Evolutionary conservation across 2,113 vertebrate genomes (phyloP).

Genomic region (Aviceda subcristata): DNA sequence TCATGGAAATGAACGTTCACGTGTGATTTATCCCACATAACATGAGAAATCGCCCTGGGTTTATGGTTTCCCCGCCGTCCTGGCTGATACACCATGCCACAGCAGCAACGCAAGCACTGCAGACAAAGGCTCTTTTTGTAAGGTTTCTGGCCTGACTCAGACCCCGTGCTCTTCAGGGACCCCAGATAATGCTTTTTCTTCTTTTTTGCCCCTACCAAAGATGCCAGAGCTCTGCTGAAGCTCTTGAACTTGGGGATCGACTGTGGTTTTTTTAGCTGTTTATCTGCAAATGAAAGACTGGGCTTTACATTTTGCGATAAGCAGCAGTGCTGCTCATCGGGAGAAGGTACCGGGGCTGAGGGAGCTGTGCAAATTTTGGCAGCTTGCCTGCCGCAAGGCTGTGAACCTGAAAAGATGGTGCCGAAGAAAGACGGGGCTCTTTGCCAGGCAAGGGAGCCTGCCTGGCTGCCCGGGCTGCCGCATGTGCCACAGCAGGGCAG

Average conservation of each 20-base stretch:
- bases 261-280: neutral
- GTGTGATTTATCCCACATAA: slow-evolving; percentile 54
- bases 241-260: neutral
- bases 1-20: slow-evolving; percentile 51
- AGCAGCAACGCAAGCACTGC: neutral
- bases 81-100: neutral
- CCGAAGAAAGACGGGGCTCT: neutral
- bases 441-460: neutral
- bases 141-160: neutral
- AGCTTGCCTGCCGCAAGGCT: neutral
- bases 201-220: neutral
- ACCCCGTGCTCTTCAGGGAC: neutral
- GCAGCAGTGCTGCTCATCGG: neutral
- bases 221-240: neutral
- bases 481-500: neutral
- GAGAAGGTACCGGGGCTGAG: neutral
- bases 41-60: slow-evolving; percentile 39
- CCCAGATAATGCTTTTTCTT: slow-evolving; percentile 7
- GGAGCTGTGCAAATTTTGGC: neutral
- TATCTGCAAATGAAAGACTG: neutral
- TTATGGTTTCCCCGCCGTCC: slow-evolving; percentile 34
- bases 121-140: slow-evolving; percentile 57
- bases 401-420: neutral
- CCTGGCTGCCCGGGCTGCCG: neutral
- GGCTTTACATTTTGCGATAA: neutral